These are phyloP conservation scores for Chironex yamaguchii DNA, from an alignment of 30 jellyfish, hydroid and myxozoan genomes.

Conservation along the genomic window DNA sequence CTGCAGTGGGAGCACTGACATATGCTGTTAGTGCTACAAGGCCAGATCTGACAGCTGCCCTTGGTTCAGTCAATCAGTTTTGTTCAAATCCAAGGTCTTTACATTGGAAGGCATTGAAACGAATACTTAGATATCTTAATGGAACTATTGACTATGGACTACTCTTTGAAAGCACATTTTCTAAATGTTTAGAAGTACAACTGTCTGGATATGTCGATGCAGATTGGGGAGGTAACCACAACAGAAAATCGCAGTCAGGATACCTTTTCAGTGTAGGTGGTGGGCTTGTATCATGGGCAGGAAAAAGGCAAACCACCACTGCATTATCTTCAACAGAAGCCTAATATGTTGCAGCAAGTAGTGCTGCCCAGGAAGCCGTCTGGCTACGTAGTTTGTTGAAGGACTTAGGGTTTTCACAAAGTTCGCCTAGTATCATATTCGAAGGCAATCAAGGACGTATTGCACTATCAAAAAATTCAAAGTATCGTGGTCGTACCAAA, in stretches of 20 bases:
- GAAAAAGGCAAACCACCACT: not conserved
- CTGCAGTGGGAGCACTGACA: conserved; percentile 41
- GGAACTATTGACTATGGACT: conserved; percentile 1
- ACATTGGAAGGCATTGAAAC: conserved; percentile 1
- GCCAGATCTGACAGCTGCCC: no score
- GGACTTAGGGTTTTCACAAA: no score
- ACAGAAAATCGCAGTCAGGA: conserved; percentile 22
- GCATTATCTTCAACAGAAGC: conserved; percentile 7
- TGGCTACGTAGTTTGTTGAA: no score
- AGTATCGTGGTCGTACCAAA: no score
- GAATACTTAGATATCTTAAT: not conserved
- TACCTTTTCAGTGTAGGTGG: not conserved
- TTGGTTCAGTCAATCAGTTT: not conserved
- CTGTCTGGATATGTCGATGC: conserved; percentile 33
- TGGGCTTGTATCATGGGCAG: not conserved
- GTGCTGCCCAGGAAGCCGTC: no score
- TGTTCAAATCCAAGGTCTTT: no score
- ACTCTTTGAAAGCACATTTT: conserved; percentile 3
- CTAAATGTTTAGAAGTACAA: not conserved
- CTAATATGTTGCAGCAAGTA: conserved; percentile 7
- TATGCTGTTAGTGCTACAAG: conserved; percentile 41
- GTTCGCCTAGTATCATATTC: no score
- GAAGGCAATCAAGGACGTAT: no score
- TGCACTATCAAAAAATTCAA: no score
- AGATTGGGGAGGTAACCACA: conserved; percentile 22